Conservation (phyloP, 64 coral and sea anemone species). For the Montipora capricornis region DNA sequence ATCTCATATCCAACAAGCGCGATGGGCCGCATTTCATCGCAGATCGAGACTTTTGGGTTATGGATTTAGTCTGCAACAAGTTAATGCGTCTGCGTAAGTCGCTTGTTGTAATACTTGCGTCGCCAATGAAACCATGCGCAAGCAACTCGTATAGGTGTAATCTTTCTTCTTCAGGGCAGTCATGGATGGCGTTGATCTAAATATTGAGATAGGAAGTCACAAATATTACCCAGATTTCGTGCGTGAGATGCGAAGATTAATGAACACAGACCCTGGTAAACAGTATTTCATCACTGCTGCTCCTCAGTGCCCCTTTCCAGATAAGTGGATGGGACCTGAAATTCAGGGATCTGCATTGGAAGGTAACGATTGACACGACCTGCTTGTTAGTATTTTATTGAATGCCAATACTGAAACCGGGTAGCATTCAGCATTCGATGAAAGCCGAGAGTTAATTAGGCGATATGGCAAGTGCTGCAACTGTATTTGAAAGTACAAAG, state of each 20-base stretch:
- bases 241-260: constrained; percentile 53
- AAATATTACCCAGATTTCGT: constrained; percentile 62
- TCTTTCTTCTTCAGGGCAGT: constrained; percentile 20
- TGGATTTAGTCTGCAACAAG: no score
- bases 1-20: no score
- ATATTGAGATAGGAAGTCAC: constrained; percentile 74
- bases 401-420: neutral
- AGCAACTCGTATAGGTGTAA: no score
- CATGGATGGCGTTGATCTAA: constrained; percentile 76
- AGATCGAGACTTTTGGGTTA: no score
- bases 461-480: no score
- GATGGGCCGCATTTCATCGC: no score
- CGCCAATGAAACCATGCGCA: no score
- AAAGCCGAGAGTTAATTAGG: no score
- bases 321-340: constrained; percentile 71
- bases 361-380: constrained; percentile 26
- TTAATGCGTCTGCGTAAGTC: no score
- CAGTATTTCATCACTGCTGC: constrained; percentile 61
- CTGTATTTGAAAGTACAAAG: no score
- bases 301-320: constrained; percentile 82
- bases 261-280: constrained; percentile 62
- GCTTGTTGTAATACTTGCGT: no score
- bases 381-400: neutral
- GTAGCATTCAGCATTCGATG: neutral
- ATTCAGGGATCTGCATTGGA: constrained; percentile 62